Percentiles rank a stretch among this genome's conserved stretches.
Conservation (phyloP, 2,888 invertebrate species). For the Apoda limacodes region DNA sequence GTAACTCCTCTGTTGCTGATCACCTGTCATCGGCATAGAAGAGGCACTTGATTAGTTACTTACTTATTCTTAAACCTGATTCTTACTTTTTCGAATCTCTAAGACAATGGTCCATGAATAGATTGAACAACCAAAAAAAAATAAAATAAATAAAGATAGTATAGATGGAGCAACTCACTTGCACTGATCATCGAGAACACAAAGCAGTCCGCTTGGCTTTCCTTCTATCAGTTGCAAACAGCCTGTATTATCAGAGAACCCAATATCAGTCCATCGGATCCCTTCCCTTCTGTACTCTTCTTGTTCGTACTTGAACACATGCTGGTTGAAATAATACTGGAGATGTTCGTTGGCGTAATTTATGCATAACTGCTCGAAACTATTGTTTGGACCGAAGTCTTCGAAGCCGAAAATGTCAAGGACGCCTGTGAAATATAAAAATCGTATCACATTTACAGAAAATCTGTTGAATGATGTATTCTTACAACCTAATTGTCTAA, state of each 20-base stretch:
- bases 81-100: no score
- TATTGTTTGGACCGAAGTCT: conserved; percentile 90
- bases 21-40: no score
- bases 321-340: conserved; percentile 98
- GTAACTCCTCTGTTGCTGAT: no score
- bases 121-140: no score
- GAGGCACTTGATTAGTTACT: no score
- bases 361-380: conserved; percentile 97
- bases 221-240: conserved; percentile 94
- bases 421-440: conserved; percentile 70
- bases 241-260: conserved; percentile 95
- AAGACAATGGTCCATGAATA: no score
- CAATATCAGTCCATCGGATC: conserved; percentile 95
- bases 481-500: no score
- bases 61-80: no score
- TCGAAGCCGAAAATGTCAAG: conserved; percentile 98
- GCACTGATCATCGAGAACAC: conserved; percentile 96
- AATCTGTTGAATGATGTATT: no score
- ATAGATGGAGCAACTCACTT: no score
- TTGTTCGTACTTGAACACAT: conserved; percentile 97
- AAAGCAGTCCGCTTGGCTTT: conserved; percentile 89
- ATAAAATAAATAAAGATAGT: conserved; percentile 1
- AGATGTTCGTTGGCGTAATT: conserved; percentile 98
- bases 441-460: no score
- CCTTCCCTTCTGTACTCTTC: conserved; percentile 95